Percentiles rank a stretch among this genome's conserved stretches.
Conservation (phyloP, 1,140 invertebrate species). For the Myzus persicae region DNA sequence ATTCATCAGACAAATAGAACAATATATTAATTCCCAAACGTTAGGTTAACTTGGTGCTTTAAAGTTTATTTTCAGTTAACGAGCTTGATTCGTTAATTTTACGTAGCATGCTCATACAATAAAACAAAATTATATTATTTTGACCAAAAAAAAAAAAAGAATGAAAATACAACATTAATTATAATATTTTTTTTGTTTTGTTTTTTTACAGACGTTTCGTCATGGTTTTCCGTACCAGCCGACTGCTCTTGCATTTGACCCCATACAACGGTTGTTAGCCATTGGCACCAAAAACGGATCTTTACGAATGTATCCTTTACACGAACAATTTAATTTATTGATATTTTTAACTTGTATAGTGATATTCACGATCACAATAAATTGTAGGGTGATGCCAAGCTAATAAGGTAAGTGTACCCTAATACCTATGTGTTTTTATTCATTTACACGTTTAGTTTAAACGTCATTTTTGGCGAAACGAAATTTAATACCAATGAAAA, state of each 20-base stretch:
- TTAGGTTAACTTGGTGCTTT: neutral
- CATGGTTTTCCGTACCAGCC: conserved; percentile 99
- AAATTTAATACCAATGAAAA: neutral
- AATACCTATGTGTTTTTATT: neutral
- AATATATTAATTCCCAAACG: neutral
- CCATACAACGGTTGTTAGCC: conserved; percentile 94
- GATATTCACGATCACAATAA: neutral
- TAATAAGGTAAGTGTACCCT: conserved; percentile 31
- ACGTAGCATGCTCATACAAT: neutral
- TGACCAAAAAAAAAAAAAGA: neutral
- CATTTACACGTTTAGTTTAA: neutral
- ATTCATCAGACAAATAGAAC: neutral
- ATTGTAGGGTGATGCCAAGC: neutral
- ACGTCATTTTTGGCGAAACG: neutral
- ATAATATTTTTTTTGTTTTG: conserved; percentile 65
- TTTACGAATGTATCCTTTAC: conserved; percentile 94
- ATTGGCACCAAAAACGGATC: conserved; percentile 96
- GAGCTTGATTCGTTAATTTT: neutral
- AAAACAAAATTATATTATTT: neutral
- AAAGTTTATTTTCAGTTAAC: neutral
- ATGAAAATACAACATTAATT: neutral
- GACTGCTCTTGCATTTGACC: conserved; percentile 95
- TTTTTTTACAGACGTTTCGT: conserved; percentile 87
- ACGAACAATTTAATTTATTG: conserved; percentile 45
- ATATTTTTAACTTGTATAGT: conserved; percentile 45